Conservation (phyloP, 37 sponge, comb jelly and placozoan genomes). For the Diacarnus erythraeanus region DNA sequence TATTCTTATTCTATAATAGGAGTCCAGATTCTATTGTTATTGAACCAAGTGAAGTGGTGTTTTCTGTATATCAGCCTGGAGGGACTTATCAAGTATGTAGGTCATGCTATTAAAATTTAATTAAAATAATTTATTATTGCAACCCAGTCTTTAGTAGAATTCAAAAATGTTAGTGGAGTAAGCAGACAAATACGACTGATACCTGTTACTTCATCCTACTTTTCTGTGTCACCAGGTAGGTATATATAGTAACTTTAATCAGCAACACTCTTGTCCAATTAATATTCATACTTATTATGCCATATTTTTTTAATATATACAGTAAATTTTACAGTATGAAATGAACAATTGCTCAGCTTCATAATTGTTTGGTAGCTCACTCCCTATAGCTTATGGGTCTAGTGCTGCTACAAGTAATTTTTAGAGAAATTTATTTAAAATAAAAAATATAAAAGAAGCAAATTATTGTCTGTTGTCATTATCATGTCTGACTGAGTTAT, state of each 20-base stretch:
- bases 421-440: no score
- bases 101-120: not conserved
- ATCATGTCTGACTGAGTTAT: no score
- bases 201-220: constrained; percentile 56
- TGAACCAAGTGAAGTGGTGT: constrained; percentile 66
- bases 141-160: constrained; percentile 19
- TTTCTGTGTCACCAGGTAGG: constrained; percentile 39
- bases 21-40: constrained; percentile 31
- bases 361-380: no score
- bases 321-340: no score
- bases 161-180: constrained; percentile 62
- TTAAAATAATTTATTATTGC: not conserved
- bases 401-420: no score
- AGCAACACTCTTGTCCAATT: not conserved
- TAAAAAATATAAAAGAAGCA: no score
- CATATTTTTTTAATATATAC: no score
- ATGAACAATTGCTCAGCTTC: no score
- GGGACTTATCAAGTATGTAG: constrained; percentile 54
- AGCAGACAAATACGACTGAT: constrained; percentile 56
- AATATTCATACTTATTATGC: no score
- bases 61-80: constrained; percentile 53
- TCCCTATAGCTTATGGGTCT: no score
- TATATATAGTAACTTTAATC: not conserved
- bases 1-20: no score
- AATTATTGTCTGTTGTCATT: no score